These are phyloP conservation scores for Odocoileus hemionus DNA, from an alignment of 2,113 vertebrate genomes.

Conservation along the genomic window DNA sequence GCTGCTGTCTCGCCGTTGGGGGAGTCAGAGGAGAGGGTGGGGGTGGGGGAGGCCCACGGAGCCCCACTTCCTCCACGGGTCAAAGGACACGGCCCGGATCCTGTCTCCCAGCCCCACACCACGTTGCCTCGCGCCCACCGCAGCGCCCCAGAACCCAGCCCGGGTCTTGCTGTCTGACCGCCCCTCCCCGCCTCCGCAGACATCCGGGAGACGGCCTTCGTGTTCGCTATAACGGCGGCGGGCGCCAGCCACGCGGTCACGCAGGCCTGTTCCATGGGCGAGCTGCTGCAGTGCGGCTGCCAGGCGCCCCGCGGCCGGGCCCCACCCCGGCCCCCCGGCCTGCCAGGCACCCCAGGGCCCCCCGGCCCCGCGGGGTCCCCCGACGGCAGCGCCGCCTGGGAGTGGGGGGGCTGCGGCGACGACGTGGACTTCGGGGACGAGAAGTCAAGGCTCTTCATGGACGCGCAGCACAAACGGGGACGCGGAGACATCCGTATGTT, in stretches of 20 bases:
- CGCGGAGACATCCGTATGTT: slow-evolving; percentile 95
- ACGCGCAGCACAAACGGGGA: slow-evolving; percentile 91
- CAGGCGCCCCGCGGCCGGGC: slow-evolving; percentile 89
- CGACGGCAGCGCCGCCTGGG: slow-evolving; percentile 89
- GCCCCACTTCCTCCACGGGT: neutral
- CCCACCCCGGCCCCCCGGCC: slow-evolving; percentile 75
- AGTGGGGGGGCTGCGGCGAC: slow-evolving; percentile 97
- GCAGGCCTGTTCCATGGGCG: slow-evolving; percentile 98
- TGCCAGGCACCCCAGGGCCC: slow-evolving; percentile 57
- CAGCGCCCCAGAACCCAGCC: neutral
- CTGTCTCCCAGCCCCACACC: neutral
- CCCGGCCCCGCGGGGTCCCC: slow-evolving; percentile 67
- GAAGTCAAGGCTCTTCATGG: slow-evolving; percentile 98
- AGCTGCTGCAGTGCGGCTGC: slow-evolving; percentile 95
- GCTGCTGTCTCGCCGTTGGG: neutral
- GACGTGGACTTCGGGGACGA: slow-evolving; percentile 97
- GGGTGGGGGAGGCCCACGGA: neutral
- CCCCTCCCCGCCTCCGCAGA: slow-evolving; percentile 77
- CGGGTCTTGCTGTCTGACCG: neutral
- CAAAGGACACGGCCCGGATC: neutral
- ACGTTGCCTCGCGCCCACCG: accelerated
- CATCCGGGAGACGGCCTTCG: slow-evolving; percentile 97
- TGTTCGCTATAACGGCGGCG: slow-evolving; percentile 94
- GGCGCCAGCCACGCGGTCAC: slow-evolving; percentile 96
- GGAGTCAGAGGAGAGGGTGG: neutral